phyloP scores from a whole-genome alignment of 2,888 invertebrate species.

The Osedax frankpressi region DNA sequence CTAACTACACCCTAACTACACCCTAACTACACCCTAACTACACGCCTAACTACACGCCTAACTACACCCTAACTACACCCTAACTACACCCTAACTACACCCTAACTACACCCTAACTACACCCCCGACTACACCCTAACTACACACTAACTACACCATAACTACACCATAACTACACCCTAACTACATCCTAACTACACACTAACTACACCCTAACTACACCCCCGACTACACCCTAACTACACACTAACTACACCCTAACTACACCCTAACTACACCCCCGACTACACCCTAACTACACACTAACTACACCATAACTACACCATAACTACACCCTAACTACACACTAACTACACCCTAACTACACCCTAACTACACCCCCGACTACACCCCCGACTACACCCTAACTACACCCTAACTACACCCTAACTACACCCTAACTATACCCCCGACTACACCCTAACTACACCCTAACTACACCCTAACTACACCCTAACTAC shows the following conservation, averaged over 20 bases:
- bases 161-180: too few relatives aligned
- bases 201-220: not conserved
- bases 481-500: not conserved
- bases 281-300: not conserved
- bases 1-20: not conserved
- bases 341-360: not conserved
- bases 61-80: too few relatives aligned
- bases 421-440: not conserved
- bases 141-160: not conserved
- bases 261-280: not conserved
- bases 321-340: too few relatives aligned
- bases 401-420: not conserved
- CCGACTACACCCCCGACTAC: conserved; percentile 46
- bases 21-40: not conserved
- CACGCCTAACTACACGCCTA: conserved; percentile 20
- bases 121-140: not conserved
- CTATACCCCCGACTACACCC: not conserved
- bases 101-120: not conserved
- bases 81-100: not conserved
- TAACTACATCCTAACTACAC: not conserved
- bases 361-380: not conserved
- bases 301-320: not conserved
- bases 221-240: not conserved
- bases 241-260: not conserved
- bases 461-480: not conserved